Base-by-base conservation (phyloP, 2,888 invertebrate genomes). In the Cephalotes varians region DNA sequence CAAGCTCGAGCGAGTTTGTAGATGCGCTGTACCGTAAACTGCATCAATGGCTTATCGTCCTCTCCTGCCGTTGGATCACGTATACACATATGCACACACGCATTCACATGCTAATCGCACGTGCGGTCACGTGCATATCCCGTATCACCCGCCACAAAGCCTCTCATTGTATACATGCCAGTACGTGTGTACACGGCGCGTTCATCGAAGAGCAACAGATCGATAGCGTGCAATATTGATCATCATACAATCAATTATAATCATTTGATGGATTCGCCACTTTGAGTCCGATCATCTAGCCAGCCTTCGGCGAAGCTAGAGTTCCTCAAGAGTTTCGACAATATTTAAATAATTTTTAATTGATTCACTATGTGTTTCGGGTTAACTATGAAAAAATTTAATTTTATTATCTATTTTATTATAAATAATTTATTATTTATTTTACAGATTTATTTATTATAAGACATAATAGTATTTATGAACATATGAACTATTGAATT, bases 121-220 rank as follows among this genome's bases (percentile, higher is more conserved):
- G 80, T 40, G 21, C 18, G 64, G 76, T 77, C 86, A 69, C 76
- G 62, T 67, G 86, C 83, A 83, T 65, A 10, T 12, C 40, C 62
- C 49, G 34, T 79, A 58, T 76, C 51, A 47, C 44, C n/a, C 49
- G 25, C 64, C 44, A 67, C 58, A 67, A 64, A 74, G 72, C 47
- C 49, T 81, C 49, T 40, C 62, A 69, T 62, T 82, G 82, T 60
- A 15, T 58, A 44, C n/a, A 37, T 18, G 34, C 49, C 67, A 40
- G 7, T 60, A 47, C 47, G n/a, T 60, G 40, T 37, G 25, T 67
- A 58, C 73, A 71, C 31, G 44, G 21, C 5, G 44, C 44, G 77
- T 56, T 5, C 34, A n/a, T 62, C 31, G 58, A 83, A 60, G 40
- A 34, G 58, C 83, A 83, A 67, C 44, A 64, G 44, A 62, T 83